A percentile compares a stretch with the other conserved stretches of the same genome.
Conservation (phyloP, 2,113 vertebrate species). For the Austrofundulus limnaeus region DNA sequence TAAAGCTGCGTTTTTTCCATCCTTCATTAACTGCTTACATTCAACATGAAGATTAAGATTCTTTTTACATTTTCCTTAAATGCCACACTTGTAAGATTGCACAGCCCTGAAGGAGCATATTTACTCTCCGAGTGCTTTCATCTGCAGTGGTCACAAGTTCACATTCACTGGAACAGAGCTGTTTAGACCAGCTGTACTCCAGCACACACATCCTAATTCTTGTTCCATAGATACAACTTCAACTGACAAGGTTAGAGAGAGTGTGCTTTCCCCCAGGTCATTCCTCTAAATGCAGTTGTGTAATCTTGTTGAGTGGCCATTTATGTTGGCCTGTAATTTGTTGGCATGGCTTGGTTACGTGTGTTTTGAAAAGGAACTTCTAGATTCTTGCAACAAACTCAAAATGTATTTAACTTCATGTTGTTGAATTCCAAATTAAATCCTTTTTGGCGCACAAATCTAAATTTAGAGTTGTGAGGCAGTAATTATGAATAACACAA, state of each 20-base stretch:
- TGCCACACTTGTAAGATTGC: neutral
- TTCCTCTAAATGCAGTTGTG: neutral
- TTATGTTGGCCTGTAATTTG: neutral
- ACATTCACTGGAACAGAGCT: neutral
- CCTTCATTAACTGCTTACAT: neutral
- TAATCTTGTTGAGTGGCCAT: neutral
- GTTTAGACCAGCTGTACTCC: neutral
- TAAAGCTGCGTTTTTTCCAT: neutral
- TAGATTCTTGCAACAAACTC: neutral
- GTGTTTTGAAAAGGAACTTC: neutral
- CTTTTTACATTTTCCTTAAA: conserved; percentile 16
- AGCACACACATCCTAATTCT: neutral
- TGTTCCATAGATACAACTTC: neutral
- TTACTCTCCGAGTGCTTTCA: neutral
- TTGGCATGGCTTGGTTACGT: neutral
- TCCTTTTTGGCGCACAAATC: no score
- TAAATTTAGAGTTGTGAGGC: neutral
- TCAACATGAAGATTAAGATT: neutral
- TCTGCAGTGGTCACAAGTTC: neutral
- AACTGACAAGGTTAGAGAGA: neutral
- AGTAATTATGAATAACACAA: neutral
- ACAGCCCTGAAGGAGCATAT: neutral
- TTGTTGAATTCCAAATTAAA: neutral
- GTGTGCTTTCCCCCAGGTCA: neutral
- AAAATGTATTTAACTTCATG: neutral